Conservation (phyloP, 2,113 vertebrate genomes). For the Pan paniscus region DNA sequence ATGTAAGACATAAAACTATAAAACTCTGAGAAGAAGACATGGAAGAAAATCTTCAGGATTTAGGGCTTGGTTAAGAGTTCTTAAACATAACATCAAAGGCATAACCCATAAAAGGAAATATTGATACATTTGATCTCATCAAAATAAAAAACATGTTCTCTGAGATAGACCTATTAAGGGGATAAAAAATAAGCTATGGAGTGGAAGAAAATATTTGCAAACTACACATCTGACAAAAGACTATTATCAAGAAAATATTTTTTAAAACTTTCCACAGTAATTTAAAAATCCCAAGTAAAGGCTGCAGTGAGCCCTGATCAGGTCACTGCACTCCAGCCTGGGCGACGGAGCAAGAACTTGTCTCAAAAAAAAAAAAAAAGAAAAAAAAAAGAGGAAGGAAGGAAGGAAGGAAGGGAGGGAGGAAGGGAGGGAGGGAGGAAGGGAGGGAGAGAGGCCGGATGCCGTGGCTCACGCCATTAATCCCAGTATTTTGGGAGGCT, state of each 20-base stretch:
- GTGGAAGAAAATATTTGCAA: background rate
- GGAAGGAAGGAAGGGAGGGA: no score
- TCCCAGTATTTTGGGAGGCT: no score
- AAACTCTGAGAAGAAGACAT: background rate
- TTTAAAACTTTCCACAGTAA: background rate
- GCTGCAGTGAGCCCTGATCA: no score
- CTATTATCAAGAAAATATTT: background rate
- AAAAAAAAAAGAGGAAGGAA: fast-evolving
- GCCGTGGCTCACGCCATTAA: no score
- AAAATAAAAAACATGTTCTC: background rate
- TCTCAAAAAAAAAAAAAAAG: no score
- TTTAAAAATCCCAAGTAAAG: background rate
- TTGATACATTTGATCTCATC: background rate
- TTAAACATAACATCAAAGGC: background rate
- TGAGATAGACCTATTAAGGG: background rate
- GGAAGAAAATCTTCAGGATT: background rate
- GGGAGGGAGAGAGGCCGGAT: no score
- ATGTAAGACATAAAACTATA: background rate
- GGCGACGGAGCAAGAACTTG: no score
- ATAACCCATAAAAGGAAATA: background rate
- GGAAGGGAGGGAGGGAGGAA: no score
- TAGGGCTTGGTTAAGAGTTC: background rate
- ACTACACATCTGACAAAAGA: background rate
- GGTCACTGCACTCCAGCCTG: no score
- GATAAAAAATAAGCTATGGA: background rate